A percentile compares a stretch with the other conserved stretches of the same genome.
phyloP scores from a whole-genome alignment of 2,888 invertebrate genomes.

The Cryptocheilus praepositus region DNA sequence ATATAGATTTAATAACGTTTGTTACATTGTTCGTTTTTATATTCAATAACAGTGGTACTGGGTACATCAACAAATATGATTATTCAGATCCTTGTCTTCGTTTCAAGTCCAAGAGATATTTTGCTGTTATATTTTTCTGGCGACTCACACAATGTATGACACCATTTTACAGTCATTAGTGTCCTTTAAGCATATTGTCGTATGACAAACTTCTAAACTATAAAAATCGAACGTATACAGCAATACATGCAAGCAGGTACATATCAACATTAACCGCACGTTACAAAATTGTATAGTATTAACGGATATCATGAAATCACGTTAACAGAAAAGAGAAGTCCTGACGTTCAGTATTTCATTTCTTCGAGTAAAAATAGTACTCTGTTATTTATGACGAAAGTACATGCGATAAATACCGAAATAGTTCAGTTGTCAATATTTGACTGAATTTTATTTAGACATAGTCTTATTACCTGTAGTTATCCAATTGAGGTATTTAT shows the following conservation, averaged over 20 bases:
- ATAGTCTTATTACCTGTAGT: slow-evolving; percentile 57
- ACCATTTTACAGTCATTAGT: slow-evolving; percentile 4
- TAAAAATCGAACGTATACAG: background rate
- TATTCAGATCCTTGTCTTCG: background rate
- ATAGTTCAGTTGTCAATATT: slow-evolving; percentile 43
- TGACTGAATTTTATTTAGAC: slow-evolving; percentile 52
- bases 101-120: background rate
- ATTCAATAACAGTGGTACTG: no score
- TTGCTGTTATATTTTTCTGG: background rate
- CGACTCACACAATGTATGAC: no score
- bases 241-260: slow-evolving; percentile 39
- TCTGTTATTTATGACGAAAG: slow-evolving; percentile 33
- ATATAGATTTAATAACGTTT: no score
- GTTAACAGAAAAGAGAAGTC: background rate
- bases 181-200: slow-evolving; percentile 12
- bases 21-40: no score
- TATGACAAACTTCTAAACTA: slow-evolving; percentile 6
- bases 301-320: background rate
- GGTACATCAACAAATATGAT: background rate
- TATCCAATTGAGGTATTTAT: slow-evolving; percentile 63
- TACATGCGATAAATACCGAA: slow-evolving; percentile 35
- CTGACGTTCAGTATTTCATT: slow-evolving; percentile 29
- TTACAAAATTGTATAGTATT: slow-evolving; percentile 24
- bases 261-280: slow-evolving; percentile 53
- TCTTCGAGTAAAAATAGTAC: slow-evolving; percentile 36